Conservation (phyloP, 2,888 invertebrate genomes). For the Melikaiella ostensackeni region DNA sequence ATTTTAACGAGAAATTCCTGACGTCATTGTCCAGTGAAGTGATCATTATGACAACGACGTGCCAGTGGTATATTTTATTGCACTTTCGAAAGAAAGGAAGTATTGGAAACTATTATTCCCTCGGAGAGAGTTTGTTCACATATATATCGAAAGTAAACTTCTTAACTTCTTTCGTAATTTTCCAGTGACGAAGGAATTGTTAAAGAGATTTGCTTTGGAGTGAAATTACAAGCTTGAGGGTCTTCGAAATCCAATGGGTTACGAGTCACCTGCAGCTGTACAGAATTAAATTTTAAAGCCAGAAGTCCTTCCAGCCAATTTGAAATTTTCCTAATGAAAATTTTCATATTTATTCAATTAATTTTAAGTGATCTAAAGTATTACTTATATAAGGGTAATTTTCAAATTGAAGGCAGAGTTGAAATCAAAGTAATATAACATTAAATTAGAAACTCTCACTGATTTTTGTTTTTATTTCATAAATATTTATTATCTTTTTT, state of each 20-base stretch:
- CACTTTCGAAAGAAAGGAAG: background rate
- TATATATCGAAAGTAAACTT: background rate
- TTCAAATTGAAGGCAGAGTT: no score
- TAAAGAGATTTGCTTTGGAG: slow-evolving; percentile 54
- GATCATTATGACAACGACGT: background rate
- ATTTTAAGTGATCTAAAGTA: no score
- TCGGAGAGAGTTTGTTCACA: background rate
- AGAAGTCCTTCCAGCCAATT: background rate
- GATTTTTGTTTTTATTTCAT: no score
- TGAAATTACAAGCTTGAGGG: slow-evolving; percentile 43
- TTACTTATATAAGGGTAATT: no score
- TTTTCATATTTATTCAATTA: background rate
- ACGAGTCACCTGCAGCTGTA: slow-evolving; percentile 10
- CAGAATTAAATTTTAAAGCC: background rate
- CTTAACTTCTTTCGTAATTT: slow-evolving; percentile 21
- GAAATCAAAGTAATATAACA: no score
- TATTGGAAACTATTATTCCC: background rate
- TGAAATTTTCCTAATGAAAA: background rate
- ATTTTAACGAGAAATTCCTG: background rate
- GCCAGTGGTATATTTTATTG: background rate
- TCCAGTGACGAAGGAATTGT: slow-evolving; percentile 42
- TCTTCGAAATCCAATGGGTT: slow-evolving; percentile 57
- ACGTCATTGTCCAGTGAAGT: background rate
- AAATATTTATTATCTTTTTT: no score
- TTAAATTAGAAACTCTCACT: no score